These are phyloP conservation scores for Felis chaus DNA, from an alignment of 2,113 vertebrate species.

Conservation along the genomic window DNA sequence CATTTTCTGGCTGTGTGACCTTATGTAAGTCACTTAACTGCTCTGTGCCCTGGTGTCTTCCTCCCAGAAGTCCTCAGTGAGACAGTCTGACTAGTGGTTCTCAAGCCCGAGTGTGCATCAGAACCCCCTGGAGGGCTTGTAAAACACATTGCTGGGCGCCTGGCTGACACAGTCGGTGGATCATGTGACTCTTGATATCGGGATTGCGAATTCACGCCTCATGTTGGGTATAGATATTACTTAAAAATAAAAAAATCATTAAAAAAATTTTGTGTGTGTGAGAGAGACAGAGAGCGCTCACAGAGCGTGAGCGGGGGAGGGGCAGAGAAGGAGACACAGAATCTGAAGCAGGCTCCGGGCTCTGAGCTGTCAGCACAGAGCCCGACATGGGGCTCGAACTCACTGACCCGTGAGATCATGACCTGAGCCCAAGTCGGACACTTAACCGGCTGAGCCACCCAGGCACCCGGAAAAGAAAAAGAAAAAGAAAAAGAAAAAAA, in stretches of 20 bases:
- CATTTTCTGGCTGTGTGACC: conserved; percentile 32
- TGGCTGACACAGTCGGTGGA: neutral
- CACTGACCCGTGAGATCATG: too few relatives aligned
- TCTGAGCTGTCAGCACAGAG: too few relatives aligned
- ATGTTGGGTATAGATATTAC: neutral
- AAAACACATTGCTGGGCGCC: neutral
- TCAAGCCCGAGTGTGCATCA: neutral
- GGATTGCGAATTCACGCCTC: neutral
- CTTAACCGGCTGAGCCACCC: too few relatives aligned
- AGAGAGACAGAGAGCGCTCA: too few relatives aligned
- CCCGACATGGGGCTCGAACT: too few relatives aligned
- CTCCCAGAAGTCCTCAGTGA: neutral
- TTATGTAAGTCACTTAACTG: conserved; percentile 19
- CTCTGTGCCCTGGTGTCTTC: conserved; percentile 22
- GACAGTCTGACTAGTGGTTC: neutral
- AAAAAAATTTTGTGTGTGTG: too few relatives aligned
- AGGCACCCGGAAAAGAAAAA: too few relatives aligned
- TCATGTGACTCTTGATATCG: neutral
- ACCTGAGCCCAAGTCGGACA: too few relatives aligned
- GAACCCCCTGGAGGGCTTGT: neutral
- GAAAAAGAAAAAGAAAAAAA: too few relatives aligned
- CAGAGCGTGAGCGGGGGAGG: too few relatives aligned
- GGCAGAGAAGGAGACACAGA: too few relatives aligned
- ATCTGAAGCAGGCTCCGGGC: too few relatives aligned
- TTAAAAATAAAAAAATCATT: neutral